These are phyloP conservation scores for Dipodomys spectabilis DNA, from an alignment of 2,113 vertebrate species.

Conservation along the genomic window DNA sequence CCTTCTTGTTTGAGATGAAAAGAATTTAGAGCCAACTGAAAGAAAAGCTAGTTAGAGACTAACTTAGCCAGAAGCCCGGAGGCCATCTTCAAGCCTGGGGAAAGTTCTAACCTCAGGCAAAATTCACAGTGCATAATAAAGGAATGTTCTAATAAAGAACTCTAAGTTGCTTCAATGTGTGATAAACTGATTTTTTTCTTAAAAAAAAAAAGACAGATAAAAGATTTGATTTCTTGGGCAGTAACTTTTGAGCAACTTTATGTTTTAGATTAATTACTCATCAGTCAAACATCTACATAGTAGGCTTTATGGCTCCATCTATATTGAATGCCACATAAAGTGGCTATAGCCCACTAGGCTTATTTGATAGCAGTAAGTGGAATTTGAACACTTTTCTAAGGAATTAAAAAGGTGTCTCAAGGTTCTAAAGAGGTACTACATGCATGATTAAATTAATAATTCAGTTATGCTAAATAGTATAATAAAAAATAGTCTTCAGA, in stretches of 20 bases:
- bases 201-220: neutral
- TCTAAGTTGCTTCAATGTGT: neutral
- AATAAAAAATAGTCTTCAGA: neutral
- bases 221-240: conserved; percentile 14
- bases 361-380: neutral
- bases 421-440: neutral
- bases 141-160: neutral
- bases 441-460: neutral
- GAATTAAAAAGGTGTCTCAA: neutral
- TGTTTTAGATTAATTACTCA: conserved; percentile 39
- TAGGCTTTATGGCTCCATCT: neutral
- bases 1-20: neutral
- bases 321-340: neutral
- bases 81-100: neutral
- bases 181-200: neutral
- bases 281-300: neutral
- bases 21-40: neutral
- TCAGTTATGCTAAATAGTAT: neutral
- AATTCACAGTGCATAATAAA: neutral
- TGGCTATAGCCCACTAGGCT: neutral
- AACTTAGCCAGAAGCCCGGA: neutral
- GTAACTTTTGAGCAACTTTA: conserved; percentile 44
- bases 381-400: neutral
- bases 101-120: neutral
- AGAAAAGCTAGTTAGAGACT: neutral